Conservation (phyloP, 2,888 invertebrate genomes). For the Drosophila leonis region DNA sequence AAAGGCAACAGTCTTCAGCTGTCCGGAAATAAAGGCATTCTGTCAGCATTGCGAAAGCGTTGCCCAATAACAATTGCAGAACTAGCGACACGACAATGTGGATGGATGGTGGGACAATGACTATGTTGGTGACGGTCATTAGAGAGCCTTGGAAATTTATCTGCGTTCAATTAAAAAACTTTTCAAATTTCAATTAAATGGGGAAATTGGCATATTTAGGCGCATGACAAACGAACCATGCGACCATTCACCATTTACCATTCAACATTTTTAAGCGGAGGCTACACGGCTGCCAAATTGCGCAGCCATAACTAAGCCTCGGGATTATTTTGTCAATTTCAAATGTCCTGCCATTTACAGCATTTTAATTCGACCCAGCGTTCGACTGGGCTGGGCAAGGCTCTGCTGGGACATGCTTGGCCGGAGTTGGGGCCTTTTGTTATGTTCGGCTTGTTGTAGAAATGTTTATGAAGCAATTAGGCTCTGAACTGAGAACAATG, state of each 20-base stretch:
- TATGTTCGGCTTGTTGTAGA: conserved; percentile 65
- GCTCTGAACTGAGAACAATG: conserved; percentile 75
- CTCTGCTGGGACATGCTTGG: not conserved
- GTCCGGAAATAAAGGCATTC: conserved; percentile 72
- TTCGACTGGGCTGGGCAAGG: not conserved
- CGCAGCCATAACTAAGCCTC: conserved; percentile 73
- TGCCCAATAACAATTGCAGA: conserved; percentile 63
- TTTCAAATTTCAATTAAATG: conserved; percentile 83
- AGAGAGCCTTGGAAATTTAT: conserved; percentile 67
- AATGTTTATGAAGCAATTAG: conserved; percentile 84
- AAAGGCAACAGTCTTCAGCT: conserved; percentile 45
- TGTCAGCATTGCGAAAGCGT: conserved; percentile 37
- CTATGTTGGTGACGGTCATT: conserved; percentile 37
- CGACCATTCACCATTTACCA: conserved; percentile 35
- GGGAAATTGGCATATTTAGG: conserved; percentile 79
- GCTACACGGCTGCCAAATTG: conserved; percentile 44
- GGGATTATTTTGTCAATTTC: conserved; percentile 82
- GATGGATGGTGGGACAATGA: not conserved
- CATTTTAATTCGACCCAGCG: conserved; percentile 67
- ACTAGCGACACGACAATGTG: conserved; percentile 72
- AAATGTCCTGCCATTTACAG: conserved; percentile 81
- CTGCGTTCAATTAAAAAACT: conserved; percentile 81
- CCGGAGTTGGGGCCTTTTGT: conserved; percentile 51
- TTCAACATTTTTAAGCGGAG: conserved; percentile 34
- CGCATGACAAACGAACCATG: conserved; percentile 64